phyloP scores from a whole-genome alignment of 1,140 invertebrate species.

The Heterodera carotae region DNA sequence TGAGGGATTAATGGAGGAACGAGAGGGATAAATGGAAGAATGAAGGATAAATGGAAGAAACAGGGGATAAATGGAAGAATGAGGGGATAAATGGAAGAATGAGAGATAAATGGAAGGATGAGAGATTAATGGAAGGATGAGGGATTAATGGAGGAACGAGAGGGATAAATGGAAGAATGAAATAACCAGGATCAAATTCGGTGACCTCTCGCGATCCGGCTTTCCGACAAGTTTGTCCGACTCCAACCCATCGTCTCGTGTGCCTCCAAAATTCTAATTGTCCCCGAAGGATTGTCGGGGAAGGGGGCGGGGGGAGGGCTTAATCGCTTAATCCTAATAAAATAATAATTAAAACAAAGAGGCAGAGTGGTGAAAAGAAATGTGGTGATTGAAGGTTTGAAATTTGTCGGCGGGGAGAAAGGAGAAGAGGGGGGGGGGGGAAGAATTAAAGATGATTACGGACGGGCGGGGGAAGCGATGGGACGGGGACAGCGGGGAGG shows the following conservation, averaged over 20 bases:
- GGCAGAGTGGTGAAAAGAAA: neutral
- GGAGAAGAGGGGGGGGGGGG: no score
- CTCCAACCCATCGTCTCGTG: no score
- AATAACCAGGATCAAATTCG: no score
- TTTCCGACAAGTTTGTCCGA: no score
- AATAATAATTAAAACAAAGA: neutral
- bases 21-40: neutral
- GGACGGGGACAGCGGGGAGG: neutral
- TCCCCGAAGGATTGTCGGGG: no score
- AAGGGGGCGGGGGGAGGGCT: no score
- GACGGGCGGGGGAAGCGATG: no score
- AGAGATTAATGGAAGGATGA: neutral
- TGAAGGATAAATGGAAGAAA: constrained; percentile 1
- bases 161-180: constrained; percentile 4
- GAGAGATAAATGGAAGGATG: neutral
- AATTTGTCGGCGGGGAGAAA: neutral
- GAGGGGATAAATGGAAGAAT: neutral
- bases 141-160: no score
- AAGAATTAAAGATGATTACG: neutral
- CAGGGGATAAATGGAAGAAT: constrained; percentile 1
- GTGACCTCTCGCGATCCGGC: no score
- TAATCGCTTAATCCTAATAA: no score
- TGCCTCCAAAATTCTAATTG: no score
- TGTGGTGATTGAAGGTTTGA: neutral
- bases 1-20: neutral